phyloP scores from a whole-genome alignment of 1,140 invertebrate species.

The Rhopalosiphum maidis region DNA sequence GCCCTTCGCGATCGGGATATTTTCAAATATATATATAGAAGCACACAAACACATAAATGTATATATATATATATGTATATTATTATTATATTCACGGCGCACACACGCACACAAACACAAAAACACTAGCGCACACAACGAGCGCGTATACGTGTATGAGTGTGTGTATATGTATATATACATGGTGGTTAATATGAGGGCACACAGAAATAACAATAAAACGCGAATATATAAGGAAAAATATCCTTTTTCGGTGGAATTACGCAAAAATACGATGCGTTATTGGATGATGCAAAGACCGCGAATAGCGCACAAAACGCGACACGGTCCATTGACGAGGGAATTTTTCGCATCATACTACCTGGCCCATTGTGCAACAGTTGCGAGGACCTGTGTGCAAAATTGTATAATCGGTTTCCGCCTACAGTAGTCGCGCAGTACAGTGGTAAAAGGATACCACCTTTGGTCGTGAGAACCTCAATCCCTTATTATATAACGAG shows the following conservation, averaged over 20 bases:
- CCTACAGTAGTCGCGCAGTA: background rate
- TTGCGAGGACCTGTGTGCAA: conserved; percentile 44
- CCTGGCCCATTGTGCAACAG: conserved; percentile 56
- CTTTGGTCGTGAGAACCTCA: conserved; percentile 36
- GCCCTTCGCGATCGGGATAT: conserved; percentile 32
- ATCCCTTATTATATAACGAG: conserved; percentile 6
- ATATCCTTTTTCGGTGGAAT: conserved; percentile 43
- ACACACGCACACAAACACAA: no score
- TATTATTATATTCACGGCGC: background rate
- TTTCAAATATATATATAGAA: background rate
- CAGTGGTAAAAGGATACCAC: conserved; percentile 26
- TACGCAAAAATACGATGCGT: conserved; percentile 51
- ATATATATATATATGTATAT: background rate
- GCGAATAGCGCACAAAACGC: conserved; percentile 34
- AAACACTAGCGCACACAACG: background rate
- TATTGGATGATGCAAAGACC: conserved; percentile 23
- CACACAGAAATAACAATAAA: background rate
- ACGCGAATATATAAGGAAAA: conserved; percentile 17
- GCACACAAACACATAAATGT: background rate
- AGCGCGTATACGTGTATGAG: no score
- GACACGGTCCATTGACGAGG: conserved; percentile 40
- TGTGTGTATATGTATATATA: no score
- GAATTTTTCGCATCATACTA: conserved; percentile 40
- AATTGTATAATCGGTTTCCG: conserved; percentile 56
- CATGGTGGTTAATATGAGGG: background rate